Percentiles rank a stretch among this genome's conserved stretches.
These are phyloP conservation scores for Zoanthus sociatus DNA, from an alignment of 92 coral and sea anemone species.

Conservation along the genomic window DNA sequence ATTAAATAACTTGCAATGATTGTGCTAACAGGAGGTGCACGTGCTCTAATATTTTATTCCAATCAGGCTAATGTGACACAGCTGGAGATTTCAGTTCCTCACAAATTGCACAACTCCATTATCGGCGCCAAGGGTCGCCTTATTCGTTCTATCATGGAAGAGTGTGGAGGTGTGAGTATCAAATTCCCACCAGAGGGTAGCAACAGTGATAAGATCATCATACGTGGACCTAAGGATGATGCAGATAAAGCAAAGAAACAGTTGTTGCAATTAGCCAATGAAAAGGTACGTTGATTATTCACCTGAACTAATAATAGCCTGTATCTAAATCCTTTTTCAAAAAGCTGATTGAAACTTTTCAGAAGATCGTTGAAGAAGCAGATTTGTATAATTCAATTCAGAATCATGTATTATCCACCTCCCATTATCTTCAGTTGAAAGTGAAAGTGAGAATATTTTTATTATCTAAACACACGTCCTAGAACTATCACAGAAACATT, in stretches of 20 bases:
- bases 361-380: too few relatives aligned
- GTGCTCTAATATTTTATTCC: not conserved
- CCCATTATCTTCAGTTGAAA: too few relatives aligned
- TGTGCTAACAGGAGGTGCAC: not conserved
- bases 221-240: constrained; percentile 98
- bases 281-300: constrained; percentile 69
- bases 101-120: constrained; percentile 91
- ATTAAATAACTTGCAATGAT: too few relatives aligned
- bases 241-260: constrained; percentile 98
- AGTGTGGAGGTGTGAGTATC: constrained; percentile 98
- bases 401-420: too few relatives aligned
- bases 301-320: not conserved
- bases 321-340: too few relatives aligned
- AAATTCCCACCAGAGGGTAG: constrained; percentile 98
- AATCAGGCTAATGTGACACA: constrained; percentile 91
- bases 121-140: constrained; percentile 98
- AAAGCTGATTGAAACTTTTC: too few relatives aligned
- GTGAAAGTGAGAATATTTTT: too few relatives aligned
- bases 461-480: too few relatives aligned
- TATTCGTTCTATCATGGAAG: constrained; percentile 98
- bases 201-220: constrained; percentile 89
- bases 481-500: too few relatives aligned
- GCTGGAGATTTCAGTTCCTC: constrained; percentile 78
- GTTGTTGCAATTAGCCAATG: constrained; percentile 82
- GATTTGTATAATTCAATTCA: too few relatives aligned